Evolutionary conservation across 2,797 vertebrate genomes (phyloP).

Genomic region (Acropternis orthonyx): DNA sequence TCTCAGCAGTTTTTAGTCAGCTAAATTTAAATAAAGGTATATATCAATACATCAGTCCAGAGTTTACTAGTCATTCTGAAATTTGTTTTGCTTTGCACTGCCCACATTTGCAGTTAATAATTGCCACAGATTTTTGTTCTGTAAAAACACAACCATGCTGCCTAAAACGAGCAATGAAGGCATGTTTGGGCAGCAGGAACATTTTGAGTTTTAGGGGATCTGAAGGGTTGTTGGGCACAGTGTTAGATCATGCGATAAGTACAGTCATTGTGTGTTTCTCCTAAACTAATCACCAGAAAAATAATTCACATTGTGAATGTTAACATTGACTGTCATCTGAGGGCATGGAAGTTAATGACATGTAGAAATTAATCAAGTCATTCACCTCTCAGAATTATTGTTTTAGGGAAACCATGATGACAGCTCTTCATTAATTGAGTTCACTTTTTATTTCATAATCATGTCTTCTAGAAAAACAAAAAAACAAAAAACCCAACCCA

Average conservation of each 20-base stretch:
- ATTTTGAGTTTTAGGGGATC: neutral
- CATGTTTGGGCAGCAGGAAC: neutral
- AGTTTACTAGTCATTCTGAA: neutral
- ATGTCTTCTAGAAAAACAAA: neutral
- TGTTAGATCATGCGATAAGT: neutral
- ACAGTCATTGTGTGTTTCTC: neutral
- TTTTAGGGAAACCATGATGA: constrained; percentile 2
- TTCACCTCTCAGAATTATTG: neutral
- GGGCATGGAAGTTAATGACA: constrained; percentile 24
- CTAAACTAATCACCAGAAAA: neutral
- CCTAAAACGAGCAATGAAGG: neutral
- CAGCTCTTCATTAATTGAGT: neutral
- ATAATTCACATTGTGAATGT: constrained; percentile 27
- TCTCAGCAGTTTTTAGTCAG: neutral
- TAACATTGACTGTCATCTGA: constrained; percentile 20
- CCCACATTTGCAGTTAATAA: neutral
- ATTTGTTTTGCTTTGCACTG: neutral
- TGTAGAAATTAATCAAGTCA: neutral
- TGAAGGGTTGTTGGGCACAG: neutral
- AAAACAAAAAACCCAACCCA: neutral
- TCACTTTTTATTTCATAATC: neutral
- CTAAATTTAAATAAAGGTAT: neutral
- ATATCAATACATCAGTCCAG: neutral
- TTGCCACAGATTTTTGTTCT: neutral
- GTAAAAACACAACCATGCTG: neutral